Percentiles rank a stretch among this genome's conserved stretches.
Evolutionary conservation across 2,113 vertebrate species (phyloP).

Genomic region (Macquaria ambigua): DNA sequence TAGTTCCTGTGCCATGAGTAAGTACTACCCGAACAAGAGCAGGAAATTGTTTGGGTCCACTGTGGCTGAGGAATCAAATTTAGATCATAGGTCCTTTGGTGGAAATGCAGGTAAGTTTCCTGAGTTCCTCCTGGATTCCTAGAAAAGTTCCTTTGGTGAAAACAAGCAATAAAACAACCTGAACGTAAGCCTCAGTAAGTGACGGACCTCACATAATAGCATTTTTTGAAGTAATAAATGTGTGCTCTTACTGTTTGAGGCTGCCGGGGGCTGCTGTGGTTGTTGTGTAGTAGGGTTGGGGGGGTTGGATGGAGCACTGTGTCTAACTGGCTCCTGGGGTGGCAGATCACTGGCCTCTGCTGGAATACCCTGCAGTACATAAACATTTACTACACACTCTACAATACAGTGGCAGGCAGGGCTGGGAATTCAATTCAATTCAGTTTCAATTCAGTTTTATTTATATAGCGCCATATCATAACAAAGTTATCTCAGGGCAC

Average conservation of each 20-base stretch:
- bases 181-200: neutral
- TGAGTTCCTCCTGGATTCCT: no score
- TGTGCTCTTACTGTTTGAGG: slow-evolving; percentile 52
- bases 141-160: neutral
- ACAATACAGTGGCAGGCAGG: neutral
- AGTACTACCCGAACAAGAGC: no score
- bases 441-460: no score
- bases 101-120: no score
- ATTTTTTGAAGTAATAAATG: neutral
- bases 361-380: slow-evolving; percentile 77
- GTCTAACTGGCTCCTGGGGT: slow-evolving; percentile 61
- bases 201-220: neutral
- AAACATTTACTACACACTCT: slow-evolving; percentile 6
- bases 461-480: no score
- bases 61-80: no score
- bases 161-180: neutral
- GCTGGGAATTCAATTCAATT: no score
- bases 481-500: no score
- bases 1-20: no score
- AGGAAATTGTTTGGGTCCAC: no score
- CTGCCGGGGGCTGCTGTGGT: slow-evolving; percentile 65
- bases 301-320: slow-evolving; percentile 49
- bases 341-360: slow-evolving; percentile 69
- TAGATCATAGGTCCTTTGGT: no score
- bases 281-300: slow-evolving; percentile 60